phyloP scores from a whole-genome alignment of 1,140 invertebrate genomes.

The Papilio machaon region DNA sequence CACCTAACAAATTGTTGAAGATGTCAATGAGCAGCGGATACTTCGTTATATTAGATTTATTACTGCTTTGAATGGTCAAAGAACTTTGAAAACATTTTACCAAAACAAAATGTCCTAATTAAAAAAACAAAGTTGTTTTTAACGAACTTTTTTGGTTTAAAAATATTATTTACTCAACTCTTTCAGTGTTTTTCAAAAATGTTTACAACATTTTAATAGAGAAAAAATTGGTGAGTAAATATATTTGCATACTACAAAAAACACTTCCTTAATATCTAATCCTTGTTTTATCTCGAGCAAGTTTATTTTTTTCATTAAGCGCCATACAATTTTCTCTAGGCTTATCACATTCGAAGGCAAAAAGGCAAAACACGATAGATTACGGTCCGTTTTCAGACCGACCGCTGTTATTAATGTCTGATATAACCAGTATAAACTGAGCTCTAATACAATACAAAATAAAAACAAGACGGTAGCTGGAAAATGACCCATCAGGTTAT shows the following conservation, averaged over 20 bases:
- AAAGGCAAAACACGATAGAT: conserved; percentile 36
- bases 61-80: too few relatives aligned
- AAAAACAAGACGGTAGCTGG: conserved; percentile 37
- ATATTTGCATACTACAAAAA: not conserved
- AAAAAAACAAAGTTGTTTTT: not conserved
- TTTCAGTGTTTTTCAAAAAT: not conserved
- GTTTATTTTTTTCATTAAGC: conserved; percentile 1
- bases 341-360: conserved; percentile 39
- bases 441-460: conserved; percentile 47
- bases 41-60: too few relatives aligned
- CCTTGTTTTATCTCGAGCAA: not conserved
- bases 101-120: too few relatives aligned
- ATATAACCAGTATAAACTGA: conserved; percentile 46
- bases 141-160: not conserved
- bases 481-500: conserved; percentile 60
- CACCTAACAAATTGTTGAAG: too few relatives aligned
- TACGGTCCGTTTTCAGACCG: conserved; percentile 32
- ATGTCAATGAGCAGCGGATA: too few relatives aligned
- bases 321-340: conserved; percentile 4
- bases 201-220: not conserved
- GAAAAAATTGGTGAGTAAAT: not conserved
- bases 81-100: too few relatives aligned
- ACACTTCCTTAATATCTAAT: not conserved
- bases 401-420: conserved; percentile 34
- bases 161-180: not conserved